Base-by-base conservation (phyloP, 2,113 vertebrate genomes). In the Catagonus wagneri region DNA sequence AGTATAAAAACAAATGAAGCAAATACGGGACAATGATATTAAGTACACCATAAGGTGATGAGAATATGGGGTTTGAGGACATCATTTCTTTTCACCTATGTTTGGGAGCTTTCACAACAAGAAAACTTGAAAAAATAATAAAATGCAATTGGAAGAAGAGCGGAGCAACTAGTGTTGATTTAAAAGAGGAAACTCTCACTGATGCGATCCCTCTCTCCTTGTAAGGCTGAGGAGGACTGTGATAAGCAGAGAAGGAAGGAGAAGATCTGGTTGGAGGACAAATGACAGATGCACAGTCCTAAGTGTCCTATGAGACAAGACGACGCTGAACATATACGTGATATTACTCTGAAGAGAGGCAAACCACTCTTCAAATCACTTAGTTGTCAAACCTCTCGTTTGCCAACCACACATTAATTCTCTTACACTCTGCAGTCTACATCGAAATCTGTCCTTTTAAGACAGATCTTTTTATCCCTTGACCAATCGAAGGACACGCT, bases 271-370 rank as follows among this genome's bases (percentile, higher is more conserved):
- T 10, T 63, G 34, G 72, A 85, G 58, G 39, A 32, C 32, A 58
- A 74, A 52, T 63, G 80, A 93, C 32, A 93, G 91, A 92, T 69
- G 52, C 75, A 61, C 50, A 50, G 71, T 65, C 63, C 84, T 29
- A 81, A 92, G 32, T 50, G 78, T 20, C 87, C 74, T 89, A 2
- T 19, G 72, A 96, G 81, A 87, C 25, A 81, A 83, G 72, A 91
- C 8, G 25, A 56, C 44, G 60, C 39, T 63, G 56, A 83, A 54
- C 11, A 71, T 2, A 2, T 22, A 71, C 6, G 27, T 27, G 87
- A 58, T 34, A 58, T 13, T 74, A 58, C 83, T 83, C 83, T 83
- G 83, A 89, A 83, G 2, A 76, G 27, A 89, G 20, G 71, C 36
- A 61, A 22, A 17, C n/a, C 52, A 66, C 68, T 68, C 68, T 96